Evolutionary conservation across 1,140 invertebrate genomes (phyloP).

Genomic region (Anadara kagoshimensis): DNA sequence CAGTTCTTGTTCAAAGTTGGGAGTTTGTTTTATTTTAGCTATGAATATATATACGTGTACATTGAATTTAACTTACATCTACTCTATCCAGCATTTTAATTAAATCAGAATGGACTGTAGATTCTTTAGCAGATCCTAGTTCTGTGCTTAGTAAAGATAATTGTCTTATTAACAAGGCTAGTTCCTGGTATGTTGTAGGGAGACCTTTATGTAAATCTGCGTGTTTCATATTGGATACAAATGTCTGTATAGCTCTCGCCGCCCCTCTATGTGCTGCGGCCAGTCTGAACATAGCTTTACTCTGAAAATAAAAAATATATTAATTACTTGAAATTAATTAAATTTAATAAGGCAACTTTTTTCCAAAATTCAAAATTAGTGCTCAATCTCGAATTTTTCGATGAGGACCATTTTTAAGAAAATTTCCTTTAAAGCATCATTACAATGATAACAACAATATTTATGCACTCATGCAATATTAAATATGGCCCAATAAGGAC

Average conservation of each 20-base stretch:
- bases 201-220: constrained; percentile 59
- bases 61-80: constrained; percentile 44
- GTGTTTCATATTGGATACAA: constrained; percentile 58
- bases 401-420: too few species aligned
- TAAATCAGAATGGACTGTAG: constrained; percentile 46
- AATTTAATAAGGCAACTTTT: too few species aligned
- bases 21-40: too few species aligned
- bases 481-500: too few species aligned
- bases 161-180: constrained; percentile 58
- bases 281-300: constrained; percentile 52
- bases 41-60: too few species aligned
- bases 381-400: too few species aligned
- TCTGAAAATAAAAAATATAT: constrained; percentile 43
- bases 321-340: neutral
- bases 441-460: too few species aligned
- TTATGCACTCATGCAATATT: too few species aligned
- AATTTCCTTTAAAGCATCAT: too few species aligned
- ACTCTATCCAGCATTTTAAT: constrained; percentile 58
- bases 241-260: constrained; percentile 60
- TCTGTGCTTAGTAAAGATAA: constrained; percentile 52
- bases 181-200: constrained; percentile 59
- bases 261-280: constrained; percentile 58
- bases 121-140: constrained; percentile 40
- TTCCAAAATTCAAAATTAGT: too few species aligned
- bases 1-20: too few species aligned